Evolutionary conservation across 2,113 vertebrate genomes (phyloP), one percentile per base, ranked within the genome.

Genomic region (Petrocephalus zakoni): DNA sequence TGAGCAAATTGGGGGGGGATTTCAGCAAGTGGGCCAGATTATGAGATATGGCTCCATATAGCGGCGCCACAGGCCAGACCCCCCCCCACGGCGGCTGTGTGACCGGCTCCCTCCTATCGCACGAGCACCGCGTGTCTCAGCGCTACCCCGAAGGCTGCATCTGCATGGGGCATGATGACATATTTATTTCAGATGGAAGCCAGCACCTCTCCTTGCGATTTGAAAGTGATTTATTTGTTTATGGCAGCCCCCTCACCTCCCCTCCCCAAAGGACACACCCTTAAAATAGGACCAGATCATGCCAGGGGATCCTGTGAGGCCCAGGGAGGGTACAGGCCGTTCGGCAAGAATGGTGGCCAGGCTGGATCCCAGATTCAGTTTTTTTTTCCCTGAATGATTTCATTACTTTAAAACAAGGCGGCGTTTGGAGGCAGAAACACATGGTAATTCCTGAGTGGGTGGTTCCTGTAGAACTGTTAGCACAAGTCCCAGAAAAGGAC

Each of bases 1-100:
- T 98, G 96, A 93, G 94, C 93, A 42, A 86, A 29, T 34, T 15
- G 37, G 11, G 29, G 42, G 19, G 49, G 8, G 6, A 85, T 55
- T 49, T 47, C 19, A 25, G 78, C 21, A 84, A 29, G 8, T 6
- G 5, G n/a, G 10, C 17, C 21, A 53, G 53, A 42, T 1, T 42
- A 19, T 55, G 6, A 55, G 52, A 55, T 55, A 17, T 13, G 52
- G 13, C 15, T 13, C n/a, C n/a, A n/a, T n/a, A 0, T 17, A 55
- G 52, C 15, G 52, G 15, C 52, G 3, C 52, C 52, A 13, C 2
- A 4, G 13, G 52, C 55, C 22, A 9, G 22, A 61, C 8, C 21
- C 58, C 22, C 58, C 58, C 58, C n/a, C 22, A 25, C 0, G 72
- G 34, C 13, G 11, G 13, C 72, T 5, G 72, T 42, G 72, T 78